phyloP scores from a whole-genome alignment of 2,797 vertebrate genomes.

The Amblyraja radiata region DNA sequence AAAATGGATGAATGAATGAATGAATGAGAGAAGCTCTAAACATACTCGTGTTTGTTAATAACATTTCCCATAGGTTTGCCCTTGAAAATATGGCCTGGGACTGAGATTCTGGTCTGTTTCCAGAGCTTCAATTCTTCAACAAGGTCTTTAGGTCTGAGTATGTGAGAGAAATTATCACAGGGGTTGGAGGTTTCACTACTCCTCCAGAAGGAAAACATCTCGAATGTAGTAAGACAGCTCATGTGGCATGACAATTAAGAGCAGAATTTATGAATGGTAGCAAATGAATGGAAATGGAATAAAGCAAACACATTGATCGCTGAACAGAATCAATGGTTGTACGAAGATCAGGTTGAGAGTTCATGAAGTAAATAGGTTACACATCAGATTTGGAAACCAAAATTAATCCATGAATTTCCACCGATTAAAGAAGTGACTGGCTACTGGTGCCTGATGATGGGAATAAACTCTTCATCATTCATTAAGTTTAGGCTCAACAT shows the following conservation, averaged over 20 bases:
- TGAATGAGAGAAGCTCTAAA: neutral
- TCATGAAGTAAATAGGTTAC: neutral
- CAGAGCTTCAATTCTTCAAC: neutral
- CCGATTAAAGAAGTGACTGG: neutral
- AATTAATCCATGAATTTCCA: neutral
- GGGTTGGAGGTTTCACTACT: neutral
- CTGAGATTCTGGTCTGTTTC: neutral
- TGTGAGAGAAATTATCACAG: neutral
- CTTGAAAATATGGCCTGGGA: neutral
- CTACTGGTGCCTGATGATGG: neutral
- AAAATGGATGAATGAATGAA: neutral
- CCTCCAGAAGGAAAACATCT: neutral
- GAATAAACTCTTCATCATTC: neutral
- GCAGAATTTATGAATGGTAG: neutral
- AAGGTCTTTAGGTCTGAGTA: neutral
- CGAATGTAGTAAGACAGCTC: neutral
- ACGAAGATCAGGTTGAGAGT: neutral
- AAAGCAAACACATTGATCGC: neutral
- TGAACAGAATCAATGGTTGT: neutral
- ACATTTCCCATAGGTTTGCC: neutral
- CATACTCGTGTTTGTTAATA: neutral
- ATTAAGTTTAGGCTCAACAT: neutral
- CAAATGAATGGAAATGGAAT: neutral
- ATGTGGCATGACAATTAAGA: neutral
- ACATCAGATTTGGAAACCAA: neutral